phyloP scores from a whole-genome alignment of 2,888 invertebrate species.

The Oscheius myriophilus region DNA sequence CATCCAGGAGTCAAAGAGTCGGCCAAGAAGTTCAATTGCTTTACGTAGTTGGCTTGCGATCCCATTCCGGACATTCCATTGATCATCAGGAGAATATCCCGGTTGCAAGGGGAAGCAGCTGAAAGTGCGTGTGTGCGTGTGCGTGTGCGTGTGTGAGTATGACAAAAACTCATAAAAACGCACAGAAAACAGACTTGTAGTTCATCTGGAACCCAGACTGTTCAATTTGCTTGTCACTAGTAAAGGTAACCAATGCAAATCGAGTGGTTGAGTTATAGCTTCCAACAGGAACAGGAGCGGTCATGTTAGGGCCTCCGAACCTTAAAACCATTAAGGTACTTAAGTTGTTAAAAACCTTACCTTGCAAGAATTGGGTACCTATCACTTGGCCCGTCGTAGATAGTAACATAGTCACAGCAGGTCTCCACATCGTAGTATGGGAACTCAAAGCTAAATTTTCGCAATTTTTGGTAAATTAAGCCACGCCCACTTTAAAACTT shows the following conservation, averaged over 20 bases:
- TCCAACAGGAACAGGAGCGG: slow-evolving; percentile 38
- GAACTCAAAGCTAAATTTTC: slow-evolving; percentile 42
- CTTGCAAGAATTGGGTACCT: slow-evolving; percentile 39
- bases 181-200: slow-evolving; percentile 44
- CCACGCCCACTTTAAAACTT: slow-evolving; percentile 38
- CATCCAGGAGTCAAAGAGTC: slow-evolving; percentile 48
- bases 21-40: slow-evolving; percentile 53
- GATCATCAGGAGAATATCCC: slow-evolving; percentile 52
- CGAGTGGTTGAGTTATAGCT: slow-evolving; percentile 46
- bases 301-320: slow-evolving; percentile 54
- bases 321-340: slow-evolving; percentile 31
- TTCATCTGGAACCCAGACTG: slow-evolving; percentile 52
- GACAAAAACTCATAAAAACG: too few species aligned
- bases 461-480: background rate
- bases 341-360: slow-evolving; percentile 22
- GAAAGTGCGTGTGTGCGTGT: too few species aligned
- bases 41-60: slow-evolving; percentile 44
- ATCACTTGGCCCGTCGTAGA: slow-evolving; percentile 49
- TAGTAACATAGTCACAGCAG: slow-evolving; percentile 52
- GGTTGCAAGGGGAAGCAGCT: slow-evolving; percentile 54
- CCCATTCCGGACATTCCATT: slow-evolving; percentile 53
- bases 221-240: slow-evolving; percentile 41
- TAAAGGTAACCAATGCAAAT: slow-evolving; percentile 50
- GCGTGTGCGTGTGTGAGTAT: too few species aligned
- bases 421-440: slow-evolving; percentile 48